Conservation (phyloP, 1,140 invertebrate species). For the Leptinotarsa undecemlineata region DNA sequence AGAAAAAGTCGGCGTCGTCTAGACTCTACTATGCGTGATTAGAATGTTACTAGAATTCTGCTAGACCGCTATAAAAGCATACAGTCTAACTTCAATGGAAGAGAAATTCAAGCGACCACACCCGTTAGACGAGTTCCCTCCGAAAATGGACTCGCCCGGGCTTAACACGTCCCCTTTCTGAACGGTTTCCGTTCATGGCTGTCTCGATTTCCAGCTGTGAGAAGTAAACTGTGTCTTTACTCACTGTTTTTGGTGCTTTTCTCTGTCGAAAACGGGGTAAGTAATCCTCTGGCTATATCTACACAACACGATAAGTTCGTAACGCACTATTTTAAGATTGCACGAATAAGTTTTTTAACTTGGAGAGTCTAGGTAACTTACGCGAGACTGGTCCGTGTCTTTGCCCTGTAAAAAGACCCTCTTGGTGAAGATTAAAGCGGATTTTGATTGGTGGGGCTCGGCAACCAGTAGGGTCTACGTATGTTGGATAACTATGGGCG, state of each 20-base stretch:
- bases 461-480: conserved; percentile 38
- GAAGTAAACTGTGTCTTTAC: conserved; percentile 24
- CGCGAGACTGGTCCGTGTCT: conserved; percentile 43
- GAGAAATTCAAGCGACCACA: conserved; percentile 35
- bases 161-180: conserved; percentile 42
- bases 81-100: conserved; percentile 34
- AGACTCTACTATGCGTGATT: conserved; percentile 13
- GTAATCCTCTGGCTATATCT: conserved; percentile 9
- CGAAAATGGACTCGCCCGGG: conserved; percentile 45
- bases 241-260: conserved; percentile 19
- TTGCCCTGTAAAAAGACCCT: conserved; percentile 49
- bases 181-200: conserved; percentile 29
- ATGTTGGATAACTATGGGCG: conserved; percentile 18
- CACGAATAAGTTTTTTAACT: conserved; percentile 32
- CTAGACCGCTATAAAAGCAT: not conserved
- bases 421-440: conserved; percentile 36
- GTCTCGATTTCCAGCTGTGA: conserved; percentile 35
- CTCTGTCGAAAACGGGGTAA: not conserved
- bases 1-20: conserved; percentile 39
- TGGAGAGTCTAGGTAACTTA: conserved; percentile 35
- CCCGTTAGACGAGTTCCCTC: conserved; percentile 38
- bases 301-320: conserved; percentile 13
- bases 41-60: conserved; percentile 27
- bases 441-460: conserved; percentile 39
- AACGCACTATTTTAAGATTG: conserved; percentile 14